phyloP scores from a whole-genome alignment of 2,113 vertebrate genomes.

The Microtus pennsylvanicus region DNA sequence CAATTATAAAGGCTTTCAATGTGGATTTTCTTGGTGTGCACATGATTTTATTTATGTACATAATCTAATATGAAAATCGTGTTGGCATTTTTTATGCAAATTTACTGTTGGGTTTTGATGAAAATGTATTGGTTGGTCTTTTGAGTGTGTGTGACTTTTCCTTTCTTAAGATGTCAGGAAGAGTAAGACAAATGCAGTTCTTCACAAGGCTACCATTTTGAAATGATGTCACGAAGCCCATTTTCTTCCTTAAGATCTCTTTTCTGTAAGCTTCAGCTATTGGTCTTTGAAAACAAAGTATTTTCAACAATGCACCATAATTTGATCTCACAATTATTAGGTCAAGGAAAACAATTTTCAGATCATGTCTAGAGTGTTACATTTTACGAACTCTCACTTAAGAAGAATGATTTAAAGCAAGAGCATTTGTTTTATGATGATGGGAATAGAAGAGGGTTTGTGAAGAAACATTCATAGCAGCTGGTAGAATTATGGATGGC shows the following conservation, averaged over 20 bases:
- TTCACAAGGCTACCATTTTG: neutral
- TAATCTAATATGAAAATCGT: conserved; percentile 12
- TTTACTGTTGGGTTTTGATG: neutral
- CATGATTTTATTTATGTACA: conserved; percentile 35
- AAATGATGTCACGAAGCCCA: neutral
- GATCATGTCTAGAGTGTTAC: neutral
- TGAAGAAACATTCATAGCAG: neutral
- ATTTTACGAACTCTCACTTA: neutral
- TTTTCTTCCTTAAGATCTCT: neutral
- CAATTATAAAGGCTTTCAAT: conserved; percentile 42
- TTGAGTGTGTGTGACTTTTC: neutral
- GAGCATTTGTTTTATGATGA: neutral
- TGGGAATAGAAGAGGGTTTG: neutral
- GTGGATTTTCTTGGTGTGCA: neutral
- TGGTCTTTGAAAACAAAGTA: neutral
- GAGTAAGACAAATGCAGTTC: neutral
- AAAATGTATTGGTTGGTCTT: neutral
- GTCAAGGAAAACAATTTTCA: neutral
- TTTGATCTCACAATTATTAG: neutral
- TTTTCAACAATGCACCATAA: neutral
- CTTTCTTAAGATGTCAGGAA: neutral
- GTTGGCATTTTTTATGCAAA: neutral
- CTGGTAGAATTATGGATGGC: neutral
- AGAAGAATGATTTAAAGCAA: conserved; percentile 5
- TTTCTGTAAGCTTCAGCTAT: neutral